Conservation (phyloP, 2,888 invertebrate species). For the Scelioninae gen. 1 region DNA sequence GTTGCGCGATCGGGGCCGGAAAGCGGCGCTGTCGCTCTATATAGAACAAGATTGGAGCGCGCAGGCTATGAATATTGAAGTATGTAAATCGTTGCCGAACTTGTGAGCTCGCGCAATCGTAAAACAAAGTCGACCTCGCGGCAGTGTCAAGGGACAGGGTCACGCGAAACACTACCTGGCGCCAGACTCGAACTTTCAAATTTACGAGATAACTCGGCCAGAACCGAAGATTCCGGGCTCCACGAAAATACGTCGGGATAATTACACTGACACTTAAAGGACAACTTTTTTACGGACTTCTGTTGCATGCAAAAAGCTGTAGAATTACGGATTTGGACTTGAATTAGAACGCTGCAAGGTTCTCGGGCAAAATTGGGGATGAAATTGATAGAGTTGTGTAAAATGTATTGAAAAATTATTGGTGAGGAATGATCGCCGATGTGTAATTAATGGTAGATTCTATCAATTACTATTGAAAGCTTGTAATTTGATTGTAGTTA, state of each 20-base stretch:
- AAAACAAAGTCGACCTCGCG: constrained; percentile 69
- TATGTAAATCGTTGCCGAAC: constrained; percentile 78
- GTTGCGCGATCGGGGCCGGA: constrained; percentile 19
- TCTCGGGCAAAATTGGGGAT: too few relatives aligned
- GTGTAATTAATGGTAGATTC: too few relatives aligned
- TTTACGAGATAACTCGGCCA: constrained; percentile 39
- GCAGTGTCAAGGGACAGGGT: constrained; percentile 72
- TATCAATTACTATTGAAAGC: too few relatives aligned
- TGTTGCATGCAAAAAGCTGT: too few relatives aligned
- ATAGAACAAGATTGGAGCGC: constrained; percentile 3
- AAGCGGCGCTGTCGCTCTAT: constrained; percentile 11
- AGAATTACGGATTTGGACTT: too few relatives aligned
- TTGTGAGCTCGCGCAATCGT: constrained; percentile 69
- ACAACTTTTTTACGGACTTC: background rate
- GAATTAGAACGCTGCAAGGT: too few relatives aligned
- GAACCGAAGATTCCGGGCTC: constrained; percentile 20
- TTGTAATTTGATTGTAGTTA: too few relatives aligned
- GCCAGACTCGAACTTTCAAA: constrained; percentile 59
- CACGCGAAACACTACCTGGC: constrained; percentile 64
- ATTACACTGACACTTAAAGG: constrained; percentile 16
- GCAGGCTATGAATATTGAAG: constrained; percentile 77
- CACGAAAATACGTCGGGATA: constrained; percentile 22
- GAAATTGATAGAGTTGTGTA: too few relatives aligned
- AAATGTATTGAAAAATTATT: too few relatives aligned
- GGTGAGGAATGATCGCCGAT: too few relatives aligned